phyloP scores from a whole-genome alignment of 2,888 invertebrate species.

The Chalcis sispes region DNA sequence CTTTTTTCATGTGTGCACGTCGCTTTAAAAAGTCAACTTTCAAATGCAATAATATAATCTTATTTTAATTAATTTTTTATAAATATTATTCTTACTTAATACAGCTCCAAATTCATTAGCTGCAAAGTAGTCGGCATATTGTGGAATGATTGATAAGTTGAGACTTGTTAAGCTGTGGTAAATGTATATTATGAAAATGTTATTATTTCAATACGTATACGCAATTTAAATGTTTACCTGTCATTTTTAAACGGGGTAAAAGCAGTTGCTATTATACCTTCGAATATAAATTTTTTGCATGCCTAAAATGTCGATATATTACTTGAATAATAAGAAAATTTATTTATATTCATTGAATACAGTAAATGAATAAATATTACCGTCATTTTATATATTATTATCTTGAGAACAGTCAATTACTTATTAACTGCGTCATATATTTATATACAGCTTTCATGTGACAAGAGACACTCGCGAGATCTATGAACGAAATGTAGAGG shows the following conservation, averaged over 20 bases:
- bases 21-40: too few relatives aligned
- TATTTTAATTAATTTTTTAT: too few relatives aligned
- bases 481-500: too few relatives aligned
- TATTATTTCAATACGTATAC: background rate
- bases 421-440: too few relatives aligned
- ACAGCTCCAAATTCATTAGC: slow-evolving; percentile 82
- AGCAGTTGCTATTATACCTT: slow-evolving; percentile 84
- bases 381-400: background rate
- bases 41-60: background rate
- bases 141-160: slow-evolving; percentile 77
- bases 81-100: slow-evolving; percentile 74
- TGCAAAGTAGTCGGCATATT: slow-evolving; percentile 82
- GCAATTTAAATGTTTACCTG: slow-evolving; percentile 71
- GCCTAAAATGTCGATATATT: background rate
- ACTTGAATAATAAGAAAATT: background rate
- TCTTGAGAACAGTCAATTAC: too few relatives aligned
- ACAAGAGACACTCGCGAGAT: too few relatives aligned
- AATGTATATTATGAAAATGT: background rate
- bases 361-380: background rate
- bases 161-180: slow-evolving; percentile 54
- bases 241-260: slow-evolving; percentile 83
- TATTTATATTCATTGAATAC: background rate
- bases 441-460: too few relatives aligned
- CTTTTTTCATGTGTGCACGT: too few relatives aligned
- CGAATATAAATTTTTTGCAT: slow-evolving; percentile 73